Evolutionary conservation across 37 sponge, comb jelly and placozoan genomes (phyloP).

Genomic region (Halisarca cf. caerulea): DNA sequence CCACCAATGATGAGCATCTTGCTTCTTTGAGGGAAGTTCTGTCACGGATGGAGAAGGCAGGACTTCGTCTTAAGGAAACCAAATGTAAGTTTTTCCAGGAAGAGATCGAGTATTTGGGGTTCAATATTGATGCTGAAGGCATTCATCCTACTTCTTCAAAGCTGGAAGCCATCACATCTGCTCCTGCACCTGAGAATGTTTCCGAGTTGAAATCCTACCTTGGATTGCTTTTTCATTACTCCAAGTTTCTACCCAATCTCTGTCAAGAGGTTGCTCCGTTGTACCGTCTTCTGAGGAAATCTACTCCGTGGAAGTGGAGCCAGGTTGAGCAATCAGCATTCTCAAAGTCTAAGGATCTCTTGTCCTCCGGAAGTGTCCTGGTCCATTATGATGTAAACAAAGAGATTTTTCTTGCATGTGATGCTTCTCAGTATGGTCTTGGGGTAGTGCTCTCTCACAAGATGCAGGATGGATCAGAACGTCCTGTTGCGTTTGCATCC

Average conservation of each 20-base stretch:
- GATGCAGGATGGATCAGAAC: too few relatives aligned
- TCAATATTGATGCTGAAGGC: constrained; percentile 24
- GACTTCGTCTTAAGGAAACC: neutral
- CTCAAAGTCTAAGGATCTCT: too few relatives aligned
- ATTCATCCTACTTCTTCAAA: neutral
- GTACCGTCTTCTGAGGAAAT: constrained; percentile 30
- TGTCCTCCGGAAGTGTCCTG: too few relatives aligned
- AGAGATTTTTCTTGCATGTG: too few relatives aligned
- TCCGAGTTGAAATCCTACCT: constrained; percentile 19
- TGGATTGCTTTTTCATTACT: constrained; percentile 41
- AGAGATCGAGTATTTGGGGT: constrained; percentile 55
- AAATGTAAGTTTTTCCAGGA: neutral
- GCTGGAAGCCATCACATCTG: constrained; percentile 21
- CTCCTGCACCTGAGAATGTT: constrained; percentile 29
- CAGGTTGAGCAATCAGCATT: constrained; percentile 29
- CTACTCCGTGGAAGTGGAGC: constrained; percentile 26
- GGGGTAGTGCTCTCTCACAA: too few relatives aligned
- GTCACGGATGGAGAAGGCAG: neutral
- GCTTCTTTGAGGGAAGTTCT: too few relatives aligned
- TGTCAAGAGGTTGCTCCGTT: neutral
- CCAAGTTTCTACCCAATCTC: constrained; percentile 55
- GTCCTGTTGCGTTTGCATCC: too few relatives aligned
- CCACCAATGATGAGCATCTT: neutral
- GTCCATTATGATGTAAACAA: too few relatives aligned
- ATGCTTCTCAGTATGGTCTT: too few relatives aligned